Evolutionary conservation across 2,797 vertebrate genomes (phyloP), one percentile per base, ranked within the genome.

Genomic region (Potorous gilbertii): DNA sequence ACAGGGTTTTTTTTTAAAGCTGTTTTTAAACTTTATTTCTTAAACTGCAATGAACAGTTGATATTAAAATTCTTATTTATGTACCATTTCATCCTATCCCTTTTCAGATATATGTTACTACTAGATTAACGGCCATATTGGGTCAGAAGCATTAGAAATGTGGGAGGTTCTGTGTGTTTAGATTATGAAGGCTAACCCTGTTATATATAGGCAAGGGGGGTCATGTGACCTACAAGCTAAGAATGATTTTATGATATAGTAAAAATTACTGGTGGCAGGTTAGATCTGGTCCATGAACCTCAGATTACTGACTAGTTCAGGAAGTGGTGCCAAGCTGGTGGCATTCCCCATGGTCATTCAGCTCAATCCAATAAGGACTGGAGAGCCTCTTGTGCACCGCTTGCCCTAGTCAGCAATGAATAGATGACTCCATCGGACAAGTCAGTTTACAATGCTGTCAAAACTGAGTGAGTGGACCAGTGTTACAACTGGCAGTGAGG

Each of bases 1-100:
- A 97, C 98, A 97, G 96, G 1, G 11, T 98, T 98, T 66, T 66
- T 40, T 66, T 34, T 1, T 3, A 96, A 98, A 93, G 50, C 94
- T 98, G 97, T 97, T 97, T 92, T 97, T 93, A 97, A 98, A 98
- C 95, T 98, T 98, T 98, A 97, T 98, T 98, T 98, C 97, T 96
- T 89, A 59, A 96, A 96, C 96, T 98, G 95, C 90, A 59, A 96
- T 96, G 96, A 97, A 97, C 93, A 98, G 56, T 95, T 97, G 97
- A 90, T 98, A 98, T 98, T 98, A 98, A 98, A 98, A 96, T 96
- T 92, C 95, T 94, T 98, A 97, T 98, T 98, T 98, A 98, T 98
- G 97, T 96, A 93, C 59, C 92, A 87, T 3, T 18, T 10, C 8
- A 46, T 81, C 24, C 56, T 74, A 50, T 14, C n/a, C 62, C 57